phyloP scores from a whole-genome alignment of 2,888 invertebrate species.

The Pollenia griseotomentosa region DNA sequence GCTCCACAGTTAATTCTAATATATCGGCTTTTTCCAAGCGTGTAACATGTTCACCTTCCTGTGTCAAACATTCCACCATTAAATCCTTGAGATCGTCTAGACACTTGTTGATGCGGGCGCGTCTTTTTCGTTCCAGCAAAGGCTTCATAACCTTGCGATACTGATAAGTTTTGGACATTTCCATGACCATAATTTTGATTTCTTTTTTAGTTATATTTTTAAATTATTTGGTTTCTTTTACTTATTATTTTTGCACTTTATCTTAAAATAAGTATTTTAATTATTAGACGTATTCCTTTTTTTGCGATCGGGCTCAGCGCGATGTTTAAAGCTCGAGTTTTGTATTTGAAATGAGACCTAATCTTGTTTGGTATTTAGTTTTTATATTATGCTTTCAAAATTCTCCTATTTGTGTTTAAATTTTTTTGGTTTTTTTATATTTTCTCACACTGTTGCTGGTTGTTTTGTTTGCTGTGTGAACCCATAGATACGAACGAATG shows the following conservation, averaged over 20 bases:
- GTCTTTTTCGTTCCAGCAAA: conserved; percentile 93
- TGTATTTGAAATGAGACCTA: conserved; percentile 83
- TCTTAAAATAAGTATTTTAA: conserved; percentile 19
- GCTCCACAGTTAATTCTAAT: conserved; percentile 93
- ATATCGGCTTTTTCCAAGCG: conserved; percentile 95
- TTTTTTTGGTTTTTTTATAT: conserved; percentile 40
- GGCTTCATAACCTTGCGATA: conserved; percentile 98
- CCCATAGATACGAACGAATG: conserved; percentile 62
- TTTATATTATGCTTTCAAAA: conserved; percentile 80
- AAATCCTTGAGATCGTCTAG: conserved; percentile 95
- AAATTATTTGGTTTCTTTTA: conserved; percentile 63
- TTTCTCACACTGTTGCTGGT: conserved; percentile 70
- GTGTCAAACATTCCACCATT: conserved; percentile 89
- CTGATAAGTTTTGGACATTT: conserved; percentile 94
- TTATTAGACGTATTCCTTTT: conserved; percentile 63
- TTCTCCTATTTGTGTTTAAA: conserved; percentile 68
- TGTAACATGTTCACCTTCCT: conserved; percentile 94
- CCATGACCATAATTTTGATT: conserved; percentile 82
- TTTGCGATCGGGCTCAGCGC: conserved; percentile 73
- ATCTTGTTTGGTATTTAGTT: conserved; percentile 83
- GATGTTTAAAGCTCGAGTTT: conserved; percentile 78
- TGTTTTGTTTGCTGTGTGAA: conserved; percentile 66
- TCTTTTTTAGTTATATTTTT: neutral
- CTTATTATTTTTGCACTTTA: conserved; percentile 62
- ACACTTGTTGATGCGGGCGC: conserved; percentile 95